Percentiles rank a stretch among this genome's conserved stretches.
phyloP scores from a whole-genome alignment of 2,888 invertebrate species.

The Latrodectus elegans region DNA sequence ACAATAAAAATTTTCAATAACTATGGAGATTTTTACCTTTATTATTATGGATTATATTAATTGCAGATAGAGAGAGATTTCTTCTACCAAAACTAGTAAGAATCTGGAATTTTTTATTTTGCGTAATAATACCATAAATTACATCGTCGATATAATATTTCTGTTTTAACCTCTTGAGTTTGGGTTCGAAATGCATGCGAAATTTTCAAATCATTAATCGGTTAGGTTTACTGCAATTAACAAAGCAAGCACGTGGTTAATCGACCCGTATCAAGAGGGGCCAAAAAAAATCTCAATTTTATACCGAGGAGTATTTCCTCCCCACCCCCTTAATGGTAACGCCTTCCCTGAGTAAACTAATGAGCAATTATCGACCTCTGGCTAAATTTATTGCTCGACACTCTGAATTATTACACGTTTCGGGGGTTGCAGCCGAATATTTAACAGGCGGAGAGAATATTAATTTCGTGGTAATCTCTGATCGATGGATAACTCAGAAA shows the following conservation, averaged over 20 bases:
- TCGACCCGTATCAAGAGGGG: neutral
- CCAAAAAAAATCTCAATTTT: neutral
- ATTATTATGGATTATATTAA: too few species aligned
- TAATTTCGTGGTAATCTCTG: slow-evolving; percentile 62
- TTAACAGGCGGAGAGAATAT: slow-evolving; percentile 54
- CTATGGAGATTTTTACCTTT: too few species aligned
- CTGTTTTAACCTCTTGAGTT: too few species aligned
- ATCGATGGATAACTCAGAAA: slow-evolving; percentile 36
- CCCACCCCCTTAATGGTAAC: slow-evolving; percentile 33
- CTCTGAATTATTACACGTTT: slow-evolving; percentile 53
- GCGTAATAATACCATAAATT: too few species aligned
- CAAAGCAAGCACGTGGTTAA: neutral
- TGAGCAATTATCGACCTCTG: slow-evolving; percentile 66
- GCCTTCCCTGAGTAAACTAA: slow-evolving; percentile 60
- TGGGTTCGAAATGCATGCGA: too few species aligned
- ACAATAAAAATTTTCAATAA: too few species aligned
- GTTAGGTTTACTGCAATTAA: neutral
- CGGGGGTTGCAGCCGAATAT: slow-evolving; percentile 16
- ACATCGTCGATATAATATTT: too few species aligned
- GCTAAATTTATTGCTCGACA: slow-evolving; percentile 56
- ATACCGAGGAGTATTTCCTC: neutral
- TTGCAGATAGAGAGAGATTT: too few species aligned
- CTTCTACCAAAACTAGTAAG: too few species aligned
- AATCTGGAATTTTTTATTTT: too few species aligned
- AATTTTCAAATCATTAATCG: too few species aligned